A percentile compares a stretch with the other conserved stretches of the same genome.
phyloP scores from a whole-genome alignment of 2,113 vertebrate species.

The Dipodomys spectabilis region DNA sequence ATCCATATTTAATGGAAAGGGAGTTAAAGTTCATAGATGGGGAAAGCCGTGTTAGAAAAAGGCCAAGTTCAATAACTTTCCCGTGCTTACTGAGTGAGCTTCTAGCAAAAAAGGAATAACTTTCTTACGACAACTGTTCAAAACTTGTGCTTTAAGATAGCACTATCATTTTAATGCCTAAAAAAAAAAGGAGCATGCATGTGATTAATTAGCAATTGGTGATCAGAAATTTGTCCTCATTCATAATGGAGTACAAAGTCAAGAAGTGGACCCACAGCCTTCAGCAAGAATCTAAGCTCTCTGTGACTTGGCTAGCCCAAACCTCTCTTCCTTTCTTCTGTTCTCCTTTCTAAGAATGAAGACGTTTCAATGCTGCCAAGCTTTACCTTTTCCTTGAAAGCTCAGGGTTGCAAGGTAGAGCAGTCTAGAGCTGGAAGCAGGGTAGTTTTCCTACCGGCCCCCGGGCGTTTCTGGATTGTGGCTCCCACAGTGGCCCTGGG shows the following conservation, averaged over 20 bases:
- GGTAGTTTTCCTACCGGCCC: not conserved
- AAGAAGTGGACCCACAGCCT: not conserved
- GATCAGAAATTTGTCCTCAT: not conserved
- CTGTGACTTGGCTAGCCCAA: not conserved
- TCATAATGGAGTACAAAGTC: not conserved
- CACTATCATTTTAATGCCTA: slow-evolving; percentile 29
- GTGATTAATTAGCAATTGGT: slow-evolving; percentile 1
- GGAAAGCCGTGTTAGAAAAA: slow-evolving; percentile 32
- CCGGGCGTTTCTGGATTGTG: not conserved
- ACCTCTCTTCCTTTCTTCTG: not conserved
- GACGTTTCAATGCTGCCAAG: not conserved
- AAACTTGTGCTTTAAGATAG: slow-evolving; percentile 43
- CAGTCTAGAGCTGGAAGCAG: not conserved
- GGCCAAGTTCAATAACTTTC: slow-evolving; percentile 62
- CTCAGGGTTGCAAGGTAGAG: not conserved
- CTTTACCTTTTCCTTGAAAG: not conserved
- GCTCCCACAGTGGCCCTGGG: not conserved
- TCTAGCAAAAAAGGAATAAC: slow-evolving; percentile 49
- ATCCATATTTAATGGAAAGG: slow-evolving; percentile 78
- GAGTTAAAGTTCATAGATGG: slow-evolving; percentile 52
- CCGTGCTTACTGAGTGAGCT: slow-evolving; percentile 22
- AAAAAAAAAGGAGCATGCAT: not conserved
- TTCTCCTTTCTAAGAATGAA: not conserved
- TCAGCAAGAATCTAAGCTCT: not conserved
- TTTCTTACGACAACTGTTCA: slow-evolving; percentile 15